Conservation (phyloP, 2,888 invertebrate genomes). For the Drepana falcataria region DNA sequence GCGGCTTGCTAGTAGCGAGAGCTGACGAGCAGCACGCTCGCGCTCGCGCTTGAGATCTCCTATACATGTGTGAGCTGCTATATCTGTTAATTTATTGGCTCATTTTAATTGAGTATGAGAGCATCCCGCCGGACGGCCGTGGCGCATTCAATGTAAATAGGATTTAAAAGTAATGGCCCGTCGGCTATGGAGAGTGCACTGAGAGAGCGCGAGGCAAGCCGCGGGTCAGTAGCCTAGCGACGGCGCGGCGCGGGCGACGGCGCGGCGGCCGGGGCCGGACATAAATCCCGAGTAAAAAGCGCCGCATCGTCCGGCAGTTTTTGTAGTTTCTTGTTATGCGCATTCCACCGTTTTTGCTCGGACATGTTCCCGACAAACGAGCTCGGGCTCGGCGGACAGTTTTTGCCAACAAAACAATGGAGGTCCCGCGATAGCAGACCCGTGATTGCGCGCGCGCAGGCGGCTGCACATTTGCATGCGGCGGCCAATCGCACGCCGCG, state of each 20-base stretch:
- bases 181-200: slow-evolving; percentile 41
- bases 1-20: too few relatives aligned
- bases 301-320: slow-evolving; percentile 44
- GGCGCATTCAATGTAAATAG: slow-evolving; percentile 73
- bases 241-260: slow-evolving; percentile 20
- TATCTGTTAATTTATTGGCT: slow-evolving; percentile 64
- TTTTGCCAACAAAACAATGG: slow-evolving; percentile 56
- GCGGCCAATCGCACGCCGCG: slow-evolving; percentile 43
- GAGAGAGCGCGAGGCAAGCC: slow-evolving; percentile 8
- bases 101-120: slow-evolving; percentile 63
- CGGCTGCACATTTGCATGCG: slow-evolving; percentile 65
- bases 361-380: slow-evolving; percentile 17
- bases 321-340: slow-evolving; percentile 69
- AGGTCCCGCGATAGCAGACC: slow-evolving; percentile 32
- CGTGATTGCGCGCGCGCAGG: slow-evolving; percentile 57
- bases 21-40: too few relatives aligned
- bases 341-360: slow-evolving; percentile 59
- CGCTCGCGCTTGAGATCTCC: too few relatives aligned
- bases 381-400: slow-evolving; percentile 15
- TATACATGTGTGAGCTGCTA: neutral
- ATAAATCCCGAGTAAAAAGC: slow-evolving; percentile 68
- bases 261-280: slow-evolving; percentile 20
- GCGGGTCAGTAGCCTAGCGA: slow-evolving; percentile 18
- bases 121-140: slow-evolving; percentile 37
- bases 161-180: slow-evolving; percentile 58